Evolutionary conservation across 2,888 invertebrate species (phyloP).

Genomic region (Embidobia sp.): DNA sequence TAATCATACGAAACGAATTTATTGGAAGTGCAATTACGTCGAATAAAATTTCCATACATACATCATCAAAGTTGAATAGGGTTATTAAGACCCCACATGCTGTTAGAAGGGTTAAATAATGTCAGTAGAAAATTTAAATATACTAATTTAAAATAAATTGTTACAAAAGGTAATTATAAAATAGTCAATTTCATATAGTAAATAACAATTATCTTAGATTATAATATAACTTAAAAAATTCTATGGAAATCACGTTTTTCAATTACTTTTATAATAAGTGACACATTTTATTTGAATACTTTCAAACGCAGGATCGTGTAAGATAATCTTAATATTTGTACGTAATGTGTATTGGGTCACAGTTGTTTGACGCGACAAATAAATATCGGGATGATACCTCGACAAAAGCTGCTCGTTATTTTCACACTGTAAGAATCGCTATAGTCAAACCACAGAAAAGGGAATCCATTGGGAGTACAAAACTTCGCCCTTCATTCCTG

Average conservation of each 20-base stretch:
- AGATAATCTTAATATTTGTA: conserved; percentile 54
- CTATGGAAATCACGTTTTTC: not conserved
- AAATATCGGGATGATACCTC: conserved; percentile 72
- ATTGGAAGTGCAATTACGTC: conserved; percentile 40
- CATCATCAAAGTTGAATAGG: conserved; percentile 52
- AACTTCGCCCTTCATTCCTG: conserved; percentile 70
- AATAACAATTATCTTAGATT: too few relatives aligned
- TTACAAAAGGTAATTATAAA: too few relatives aligned
- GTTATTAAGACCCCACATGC: conserved; percentile 46
- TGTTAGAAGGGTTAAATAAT: conserved; percentile 39
- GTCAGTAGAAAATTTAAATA: conserved; percentile 12
- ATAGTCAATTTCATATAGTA: too few relatives aligned
- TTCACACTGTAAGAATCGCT: conserved; percentile 75
- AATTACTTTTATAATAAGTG: conserved; percentile 6
- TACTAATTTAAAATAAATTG: not conserved
- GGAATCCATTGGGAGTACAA: conserved; percentile 73
- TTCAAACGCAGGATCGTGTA: conserved; percentile 10
- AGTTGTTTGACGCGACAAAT: conserved; percentile 68
- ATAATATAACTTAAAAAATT: too few relatives aligned
- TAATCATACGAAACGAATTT: conserved; percentile 27
- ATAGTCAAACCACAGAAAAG: conserved; percentile 69
- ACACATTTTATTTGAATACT: conserved; percentile 3
- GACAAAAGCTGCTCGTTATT: conserved; percentile 77
- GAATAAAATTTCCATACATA: conserved; percentile 46
- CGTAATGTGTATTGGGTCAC: conserved; percentile 45